Percentiles rank a stretch among this genome's conserved stretches.
These are phyloP conservation scores for Acronicta aceris DNA, from an alignment of 2,888 invertebrate species.

Conservation along the genomic window DNA sequence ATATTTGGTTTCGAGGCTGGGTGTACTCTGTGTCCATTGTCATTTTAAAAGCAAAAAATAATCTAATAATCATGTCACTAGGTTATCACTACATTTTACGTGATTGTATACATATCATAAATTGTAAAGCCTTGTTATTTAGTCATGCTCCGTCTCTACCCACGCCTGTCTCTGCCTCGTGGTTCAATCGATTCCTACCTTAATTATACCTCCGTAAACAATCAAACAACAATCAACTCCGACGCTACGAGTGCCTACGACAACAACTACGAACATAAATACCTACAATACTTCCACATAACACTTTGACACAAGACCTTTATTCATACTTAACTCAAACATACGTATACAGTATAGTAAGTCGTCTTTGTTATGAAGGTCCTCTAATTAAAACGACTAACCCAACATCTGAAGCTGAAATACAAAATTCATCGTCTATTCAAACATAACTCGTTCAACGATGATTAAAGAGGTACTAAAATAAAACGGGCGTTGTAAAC, in stretches of 20 bases:
- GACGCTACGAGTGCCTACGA: constrained; percentile 25
- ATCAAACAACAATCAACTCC: constrained; percentile 24
- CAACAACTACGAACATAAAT: constrained; percentile 8
- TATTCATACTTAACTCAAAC: not conserved
- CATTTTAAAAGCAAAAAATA: no score
- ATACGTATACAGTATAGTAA: no score
- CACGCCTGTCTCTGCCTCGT: not conserved
- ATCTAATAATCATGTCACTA: no score
- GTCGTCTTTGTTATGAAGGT: not conserved
- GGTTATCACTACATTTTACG: no score
- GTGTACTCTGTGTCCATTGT: no score
- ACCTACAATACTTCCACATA: constrained; percentile 2
- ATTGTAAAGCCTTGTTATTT: not conserved
- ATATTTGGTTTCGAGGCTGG: no score
- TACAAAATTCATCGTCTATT: constrained; percentile 5
- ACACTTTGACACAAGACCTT: constrained; percentile 7
- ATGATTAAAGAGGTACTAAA: constrained; percentile 30
- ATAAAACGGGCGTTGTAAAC: constrained; percentile 28
- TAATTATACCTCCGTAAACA: constrained; percentile 22
- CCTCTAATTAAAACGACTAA: constrained; percentile 19
- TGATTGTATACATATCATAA: no score
- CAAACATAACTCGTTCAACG: constrained; percentile 19
- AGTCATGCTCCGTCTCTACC: not conserved
- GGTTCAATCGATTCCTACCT: constrained; percentile 22
- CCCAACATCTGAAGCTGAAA: not conserved